Base-by-base conservation (phyloP, 2,113 vertebrate species). In the Brachyistius frenatus region DNA sequence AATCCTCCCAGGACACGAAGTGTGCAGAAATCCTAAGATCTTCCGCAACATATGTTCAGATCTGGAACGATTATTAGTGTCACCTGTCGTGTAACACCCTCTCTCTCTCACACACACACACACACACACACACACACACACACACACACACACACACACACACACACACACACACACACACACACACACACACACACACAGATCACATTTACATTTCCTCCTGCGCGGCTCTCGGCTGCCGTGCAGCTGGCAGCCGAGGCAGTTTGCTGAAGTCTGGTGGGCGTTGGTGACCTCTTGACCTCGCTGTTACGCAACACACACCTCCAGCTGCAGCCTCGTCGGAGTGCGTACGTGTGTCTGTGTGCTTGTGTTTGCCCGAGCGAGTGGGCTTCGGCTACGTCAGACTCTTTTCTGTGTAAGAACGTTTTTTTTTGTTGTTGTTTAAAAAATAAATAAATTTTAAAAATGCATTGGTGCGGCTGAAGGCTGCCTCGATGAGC, bases 221-320 rank as follows among this genome's bases (percentile, higher is more conserved):
- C 39, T 37, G 57, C 47, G 30, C 30, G 5, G 5, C 73, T 65
- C 35, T 60, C 30, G 47, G 52, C 65, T 11, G 7, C 67, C 87
- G 61, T 15, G 5, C 23, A 60, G 73, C 76, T 75, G 55, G 72
- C 81, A 80, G 78, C 63, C 72, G 83, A 75, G 61, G 66, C 86
- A 82, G 88, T 83, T 23, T 89, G 83, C 76, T 83, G 23, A 70
- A 81, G 88, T 81, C 73, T 86, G 89, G 92, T 92, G 86, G 81
- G 90, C 82, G 89, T 84, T 82, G 57, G 68, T 55, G 55, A 87
- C 78, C 89, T 87, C 77, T 86, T 91, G 89, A 94, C 85, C 92
- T 46, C 9, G 5, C 77, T 72, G 84, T 94, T 94, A 94, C 73
- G 79, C 82, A 94, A 94, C 86, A 80, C 73, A 86, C 80, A 89